Conservation (phyloP, 2,797 vertebrate species). For the Coccyzus lansbergi region DNA sequence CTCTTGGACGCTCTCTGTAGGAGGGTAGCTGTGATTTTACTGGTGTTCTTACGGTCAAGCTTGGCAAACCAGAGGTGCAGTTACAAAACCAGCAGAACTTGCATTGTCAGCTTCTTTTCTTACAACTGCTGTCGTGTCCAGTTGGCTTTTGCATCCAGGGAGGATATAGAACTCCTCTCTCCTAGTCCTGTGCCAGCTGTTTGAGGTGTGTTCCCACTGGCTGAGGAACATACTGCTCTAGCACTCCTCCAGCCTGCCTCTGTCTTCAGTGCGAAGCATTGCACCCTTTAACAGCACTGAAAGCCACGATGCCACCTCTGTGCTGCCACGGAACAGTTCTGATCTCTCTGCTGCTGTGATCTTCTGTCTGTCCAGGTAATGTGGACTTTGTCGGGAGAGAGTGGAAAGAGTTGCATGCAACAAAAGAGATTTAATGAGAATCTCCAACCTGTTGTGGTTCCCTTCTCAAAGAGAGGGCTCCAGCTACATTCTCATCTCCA, state of each 20-base stretch:
- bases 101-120: not conserved
- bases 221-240: not conserved
- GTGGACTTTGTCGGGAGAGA: not conserved
- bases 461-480: not conserved
- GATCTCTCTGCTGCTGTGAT: not conserved
- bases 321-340: rapidly evolving
- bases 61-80: not conserved
- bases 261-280: not conserved
- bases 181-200: not conserved
- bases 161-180: not conserved
- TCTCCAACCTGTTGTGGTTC: not conserved
- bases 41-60: rapidly evolving
- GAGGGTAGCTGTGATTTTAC: not conserved
- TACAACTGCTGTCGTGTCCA: rapidly evolving
- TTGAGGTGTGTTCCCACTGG: not conserved
- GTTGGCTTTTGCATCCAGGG: not conserved
- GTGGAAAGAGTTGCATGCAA: not conserved
- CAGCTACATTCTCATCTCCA: no score
- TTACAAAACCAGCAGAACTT: not conserved
- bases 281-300: not conserved
- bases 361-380: not conserved
- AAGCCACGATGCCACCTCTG: not conserved
- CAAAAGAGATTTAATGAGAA: not conserved
- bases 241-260: not conserved
- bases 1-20: not conserved